These are phyloP conservation scores for Brachionus calyciflorus DNA, from an alignment of 1,140 invertebrate genomes.

Conservation along the genomic window DNA sequence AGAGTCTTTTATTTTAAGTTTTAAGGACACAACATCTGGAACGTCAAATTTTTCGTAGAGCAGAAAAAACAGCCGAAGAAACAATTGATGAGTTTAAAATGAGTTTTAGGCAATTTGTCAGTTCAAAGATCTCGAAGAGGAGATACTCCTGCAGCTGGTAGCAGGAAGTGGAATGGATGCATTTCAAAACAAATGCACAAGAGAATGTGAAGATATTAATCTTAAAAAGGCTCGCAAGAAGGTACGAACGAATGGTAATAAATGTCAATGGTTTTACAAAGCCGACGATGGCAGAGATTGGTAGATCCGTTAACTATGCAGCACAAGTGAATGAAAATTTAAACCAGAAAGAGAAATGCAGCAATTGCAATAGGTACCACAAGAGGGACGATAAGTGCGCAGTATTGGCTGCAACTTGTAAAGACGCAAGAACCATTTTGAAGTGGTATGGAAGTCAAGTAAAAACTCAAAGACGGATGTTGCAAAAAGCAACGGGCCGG, in stretches of 20 bases:
- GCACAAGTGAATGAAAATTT: not conserved
- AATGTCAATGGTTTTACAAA: too few species aligned
- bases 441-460: not conserved
- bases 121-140: not conserved
- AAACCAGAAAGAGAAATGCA: not conserved
- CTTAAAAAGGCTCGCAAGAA: not conserved
- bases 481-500: not conserved
- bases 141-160: not conserved
- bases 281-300: not conserved
- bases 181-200: not conserved
- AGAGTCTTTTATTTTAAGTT: too few species aligned
- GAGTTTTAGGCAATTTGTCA: too few species aligned
- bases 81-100: too few species aligned
- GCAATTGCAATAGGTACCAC: not conserved
- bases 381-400: not conserved
- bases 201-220: not conserved
- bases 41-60: too few species aligned
- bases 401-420: not conserved
- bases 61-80: too few species aligned
- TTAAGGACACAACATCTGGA: too few species aligned
- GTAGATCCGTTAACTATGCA: not conserved
- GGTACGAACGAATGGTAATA: not conserved
- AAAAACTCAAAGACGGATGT: not conserved
- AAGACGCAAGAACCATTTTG: conserved; percentile 9
- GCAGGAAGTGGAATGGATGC: not conserved